Conservation (phyloP, 2,113 vertebrate genomes). For the Campylorhamphus procurvoides region DNA sequence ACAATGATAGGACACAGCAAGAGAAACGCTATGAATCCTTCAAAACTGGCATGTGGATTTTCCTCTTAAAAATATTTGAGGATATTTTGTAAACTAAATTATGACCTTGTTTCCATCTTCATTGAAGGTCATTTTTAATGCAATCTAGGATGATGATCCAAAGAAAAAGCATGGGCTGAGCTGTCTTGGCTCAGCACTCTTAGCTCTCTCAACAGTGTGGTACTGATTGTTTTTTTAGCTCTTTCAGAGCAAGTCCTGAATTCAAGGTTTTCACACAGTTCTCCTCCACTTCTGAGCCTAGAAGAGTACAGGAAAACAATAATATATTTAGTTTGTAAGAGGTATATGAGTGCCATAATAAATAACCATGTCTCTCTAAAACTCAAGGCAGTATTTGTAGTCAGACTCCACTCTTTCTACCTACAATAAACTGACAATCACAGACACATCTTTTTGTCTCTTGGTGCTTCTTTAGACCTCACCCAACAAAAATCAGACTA, state of each 20-base stretch:
- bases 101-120: not conserved
- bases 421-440: not conserved
- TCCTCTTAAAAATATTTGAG: constrained; percentile 3
- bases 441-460: not conserved
- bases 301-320: not conserved
- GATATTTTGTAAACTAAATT: constrained; percentile 13
- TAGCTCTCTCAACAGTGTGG: not conserved
- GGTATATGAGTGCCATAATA: not conserved
- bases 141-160: not conserved
- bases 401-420: not conserved
- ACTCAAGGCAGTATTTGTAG: not conserved
- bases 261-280: not conserved
- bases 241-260: not conserved
- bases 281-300: not conserved
- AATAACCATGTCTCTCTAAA: not conserved
- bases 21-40: not conserved
- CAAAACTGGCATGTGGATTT: not conserved
- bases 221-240: not conserved
- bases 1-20: not conserved
- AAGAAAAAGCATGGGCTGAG: not conserved
- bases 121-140: not conserved
- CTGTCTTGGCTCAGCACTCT: not conserved
- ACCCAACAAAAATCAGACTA: not conserved
- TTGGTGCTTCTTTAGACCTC: not conserved
- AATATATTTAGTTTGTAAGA: not conserved